Base-by-base conservation (phyloP, 2,888 invertebrate genomes). In the Macrophya alboannulata region DNA sequence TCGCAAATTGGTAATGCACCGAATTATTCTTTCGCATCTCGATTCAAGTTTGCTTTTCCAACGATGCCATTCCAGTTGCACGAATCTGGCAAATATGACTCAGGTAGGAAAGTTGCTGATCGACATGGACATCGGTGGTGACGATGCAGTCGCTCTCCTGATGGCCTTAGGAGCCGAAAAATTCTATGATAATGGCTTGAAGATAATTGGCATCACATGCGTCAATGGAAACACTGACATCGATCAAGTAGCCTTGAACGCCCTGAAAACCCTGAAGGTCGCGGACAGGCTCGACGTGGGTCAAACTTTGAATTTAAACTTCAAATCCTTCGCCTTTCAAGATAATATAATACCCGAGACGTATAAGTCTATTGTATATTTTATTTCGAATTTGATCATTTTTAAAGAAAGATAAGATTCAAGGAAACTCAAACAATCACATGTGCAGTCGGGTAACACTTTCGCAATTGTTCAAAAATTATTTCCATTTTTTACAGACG, bases 221-320 rank as follows among this genome's bases (percentile, higher is more conserved):
- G 96, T 95, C 0, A 95, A 95, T 89, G 98, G 98, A 0, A 98
- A 98, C 90, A 96, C 97, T 0, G 93, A 92, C 1, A 94, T 97
- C 83, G 95, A 96, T 15, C 95, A 97, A 90, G 97, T 96, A 0
- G 95, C 95, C 45, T 93, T 93, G 21, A 98, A 98, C 91, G 96
- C 97, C 37, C 95, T 96, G 72, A 95, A 96, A 88, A 95, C 97
- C 84, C 92, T 98, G 15, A 94, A 95, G 88, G 94, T 95, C 9
- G 95, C 95, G 15, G 93, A 94, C 37, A 94, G 95, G 86, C 94
- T 95, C 88, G 96, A 97, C 90, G 97, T 97, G 92, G 95, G 95
- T 94, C 72, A 10, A 17, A 45, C 45, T 83, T 55, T 1, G 31
- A 71, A 65, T 37, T 37, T 59, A 10, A 25, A 55, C 48, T 59